Evolutionary conservation across 2,888 invertebrate species (phyloP), one percentile per base, ranked within the genome.

Genomic region (Eremobia ochroleuca): DNA sequence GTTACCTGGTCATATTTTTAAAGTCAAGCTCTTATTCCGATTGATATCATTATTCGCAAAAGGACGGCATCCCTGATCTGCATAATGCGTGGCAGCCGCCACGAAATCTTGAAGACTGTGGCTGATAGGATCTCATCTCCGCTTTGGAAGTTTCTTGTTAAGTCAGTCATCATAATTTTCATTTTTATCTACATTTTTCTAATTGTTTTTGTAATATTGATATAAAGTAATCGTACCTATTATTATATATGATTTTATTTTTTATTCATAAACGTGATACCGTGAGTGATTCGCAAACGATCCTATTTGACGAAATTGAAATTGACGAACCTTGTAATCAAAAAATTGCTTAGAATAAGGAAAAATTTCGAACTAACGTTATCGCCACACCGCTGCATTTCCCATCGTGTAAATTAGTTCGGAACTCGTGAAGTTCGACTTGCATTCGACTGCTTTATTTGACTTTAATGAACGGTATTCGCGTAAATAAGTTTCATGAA

Each of bases 351-450:
- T 2, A 34, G 40, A 81, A 21, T 58, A 43, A 76, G 62, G n/a
- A 73, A 9, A 15, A 40, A 49, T 58, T 66, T 40, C 4, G 6
- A 73, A 49, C n/a, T 25, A 34, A 46, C 6, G 40, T 49, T 76
- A 58, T 62, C 65, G 62, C 2, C 40, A 61, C 55, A 31, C 61
- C 40, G 11, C 64, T 40, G 37, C 18, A 46, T 70, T 58, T 70
- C 40, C 70, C 25, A 49, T 76, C 61, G 49, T 58, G 49, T 67
- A 81, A 76, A 76, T 76, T 76, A 66, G 55, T 81, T 76, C 2
- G n/a, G 70, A 70, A 58, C 66, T 70, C 76, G 25, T 80, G 75
- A 74, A 81, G 71, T 81, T 67, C 64, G 34, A 66, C 18, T 62
- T 43, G 31, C 43, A 43, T 81, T 62, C 49, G 31, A 81, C 70